phyloP scores from a whole-genome alignment of 2,888 invertebrate species.

The Spodoptera littoralis region DNA sequence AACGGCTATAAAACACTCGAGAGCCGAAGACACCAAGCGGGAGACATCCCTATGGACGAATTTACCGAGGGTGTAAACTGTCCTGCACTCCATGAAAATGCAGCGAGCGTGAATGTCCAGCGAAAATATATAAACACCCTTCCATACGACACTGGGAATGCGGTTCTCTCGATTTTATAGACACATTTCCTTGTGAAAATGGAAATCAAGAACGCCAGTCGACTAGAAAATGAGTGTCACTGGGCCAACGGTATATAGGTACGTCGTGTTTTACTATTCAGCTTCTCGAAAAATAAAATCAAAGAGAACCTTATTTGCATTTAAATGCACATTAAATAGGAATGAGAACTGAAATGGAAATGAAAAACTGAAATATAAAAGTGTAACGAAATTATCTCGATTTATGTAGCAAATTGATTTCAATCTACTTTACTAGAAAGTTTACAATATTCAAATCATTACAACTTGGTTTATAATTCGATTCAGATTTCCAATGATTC shows the following conservation, averaged over 20 bases:
- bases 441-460: too few relatives aligned
- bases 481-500: too few relatives aligned
- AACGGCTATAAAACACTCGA: slow-evolving; percentile 47
- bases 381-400: too few relatives aligned
- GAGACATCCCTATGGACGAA: slow-evolving; percentile 44
- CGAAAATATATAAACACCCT: slow-evolving; percentile 17
- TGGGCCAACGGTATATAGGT: background rate
- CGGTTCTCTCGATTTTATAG: slow-evolving; percentile 35
- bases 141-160: slow-evolving; percentile 5
- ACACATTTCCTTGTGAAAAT: slow-evolving; percentile 15
- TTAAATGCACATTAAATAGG: background rate
- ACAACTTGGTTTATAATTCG: too few relatives aligned
- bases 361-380: too few relatives aligned
- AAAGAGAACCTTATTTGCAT: background rate
- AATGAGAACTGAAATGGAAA: too few relatives aligned
- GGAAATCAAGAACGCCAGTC: slow-evolving; percentile 19
- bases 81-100: slow-evolving; percentile 47
- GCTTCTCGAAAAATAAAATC: background rate
- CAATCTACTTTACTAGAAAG: too few relatives aligned
- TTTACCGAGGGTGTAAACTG: slow-evolving; percentile 52
- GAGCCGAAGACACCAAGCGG: slow-evolving; percentile 40
- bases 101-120: slow-evolving; percentile 35
- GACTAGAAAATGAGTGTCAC: slow-evolving; percentile 27
- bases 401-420: too few relatives aligned
- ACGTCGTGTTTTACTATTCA: slow-evolving; percentile 13